phyloP scores from a whole-genome alignment of 2,888 invertebrate genomes.

The Myopa testacea region DNA sequence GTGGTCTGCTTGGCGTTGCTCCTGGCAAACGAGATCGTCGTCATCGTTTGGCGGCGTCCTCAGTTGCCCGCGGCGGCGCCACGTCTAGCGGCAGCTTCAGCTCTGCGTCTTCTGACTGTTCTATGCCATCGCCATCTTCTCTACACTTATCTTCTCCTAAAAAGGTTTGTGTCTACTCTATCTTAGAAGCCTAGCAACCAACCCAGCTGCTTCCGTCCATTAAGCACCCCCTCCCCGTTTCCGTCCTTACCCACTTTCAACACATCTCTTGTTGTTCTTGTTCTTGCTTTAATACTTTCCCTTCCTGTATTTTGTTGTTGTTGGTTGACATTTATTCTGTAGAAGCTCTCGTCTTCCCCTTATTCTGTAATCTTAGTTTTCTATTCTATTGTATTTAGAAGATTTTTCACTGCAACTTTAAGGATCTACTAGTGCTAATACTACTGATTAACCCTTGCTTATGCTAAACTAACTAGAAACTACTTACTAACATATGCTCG shows the following conservation, averaged over 20 bases:
- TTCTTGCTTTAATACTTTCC: conserved; percentile 22
- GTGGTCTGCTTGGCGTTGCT: conserved; percentile 49
- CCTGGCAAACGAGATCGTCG: conserved; percentile 50
- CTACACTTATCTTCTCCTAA: conserved; percentile 69
- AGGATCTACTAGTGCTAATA: no score
- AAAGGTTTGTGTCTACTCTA: conserved; percentile 67
- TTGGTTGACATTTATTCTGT: conserved; percentile 28
- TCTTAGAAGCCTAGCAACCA: conserved; percentile 47
- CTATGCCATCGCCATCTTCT: conserved; percentile 69
- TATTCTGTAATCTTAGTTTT: no score
- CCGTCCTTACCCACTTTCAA: conserved; percentile 1
- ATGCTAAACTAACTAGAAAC: no score
- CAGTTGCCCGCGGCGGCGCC: conserved; percentile 56
- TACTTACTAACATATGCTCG: no score
- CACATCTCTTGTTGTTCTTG: conserved; percentile 3
- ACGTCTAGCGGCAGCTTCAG: conserved; percentile 65
- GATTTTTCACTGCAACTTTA: no score
- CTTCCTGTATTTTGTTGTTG: conserved; percentile 42
- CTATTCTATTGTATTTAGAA: no score
- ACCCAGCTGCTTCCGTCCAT: conserved; percentile 35
- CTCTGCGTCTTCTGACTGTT: conserved; percentile 69
- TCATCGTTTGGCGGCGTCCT: conserved; percentile 48
- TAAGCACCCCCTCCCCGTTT: conserved; percentile 17
- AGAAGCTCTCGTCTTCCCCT: no score
- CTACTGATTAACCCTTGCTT: no score